Conservation (phyloP, 1,140 invertebrate genomes). For the Drosophila willistoni region DNA sequence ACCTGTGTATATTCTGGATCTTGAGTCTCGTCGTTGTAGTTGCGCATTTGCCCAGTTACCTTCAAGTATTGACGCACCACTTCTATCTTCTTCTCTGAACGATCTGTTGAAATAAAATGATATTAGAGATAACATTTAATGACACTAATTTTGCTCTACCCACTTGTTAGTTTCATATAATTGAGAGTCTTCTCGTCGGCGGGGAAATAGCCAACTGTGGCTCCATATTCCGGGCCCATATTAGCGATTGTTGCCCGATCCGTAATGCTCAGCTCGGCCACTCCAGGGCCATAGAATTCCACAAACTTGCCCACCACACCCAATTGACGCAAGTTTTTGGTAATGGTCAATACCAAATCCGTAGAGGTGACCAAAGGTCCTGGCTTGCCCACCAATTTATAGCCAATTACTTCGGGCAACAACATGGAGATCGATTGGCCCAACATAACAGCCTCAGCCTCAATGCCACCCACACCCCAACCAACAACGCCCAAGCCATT, state of each 20-base stretch:
- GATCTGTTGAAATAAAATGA: slow-evolving; percentile 85
- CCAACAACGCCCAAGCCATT: slow-evolving; percentile 95
- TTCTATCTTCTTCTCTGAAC: slow-evolving; percentile 91
- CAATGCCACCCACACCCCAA: slow-evolving; percentile 90
- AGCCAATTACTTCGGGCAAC: slow-evolving; percentile 97
- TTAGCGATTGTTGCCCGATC: slow-evolving; percentile 97
- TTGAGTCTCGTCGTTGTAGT: slow-evolving; percentile 90
- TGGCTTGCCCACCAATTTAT: slow-evolving; percentile 92
- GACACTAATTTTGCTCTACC: slow-evolving; percentile 33
- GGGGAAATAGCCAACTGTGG: slow-evolving; percentile 98
- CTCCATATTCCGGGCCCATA: slow-evolving; percentile 99
- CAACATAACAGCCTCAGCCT: slow-evolving; percentile 96
- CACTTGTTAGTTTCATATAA: slow-evolving; percentile 96
- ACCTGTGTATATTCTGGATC: slow-evolving; percentile 95
- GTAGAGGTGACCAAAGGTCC: slow-evolving; percentile 96
- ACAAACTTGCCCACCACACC: slow-evolving; percentile 99
- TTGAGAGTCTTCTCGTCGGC: slow-evolving; percentile 93
- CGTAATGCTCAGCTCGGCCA: slow-evolving; percentile 94
- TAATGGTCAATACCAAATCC: slow-evolving; percentile 98
- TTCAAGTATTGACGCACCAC: slow-evolving; percentile 93
- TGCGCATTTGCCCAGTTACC: slow-evolving; percentile 91
- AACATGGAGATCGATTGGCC: slow-evolving; percentile 98
- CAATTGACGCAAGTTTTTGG: slow-evolving; percentile 96
- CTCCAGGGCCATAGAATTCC: slow-evolving; percentile 98
- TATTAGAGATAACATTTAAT: background rate